Conservation (phyloP, 2,888 invertebrate species). For the Thecophora atra region DNA sequence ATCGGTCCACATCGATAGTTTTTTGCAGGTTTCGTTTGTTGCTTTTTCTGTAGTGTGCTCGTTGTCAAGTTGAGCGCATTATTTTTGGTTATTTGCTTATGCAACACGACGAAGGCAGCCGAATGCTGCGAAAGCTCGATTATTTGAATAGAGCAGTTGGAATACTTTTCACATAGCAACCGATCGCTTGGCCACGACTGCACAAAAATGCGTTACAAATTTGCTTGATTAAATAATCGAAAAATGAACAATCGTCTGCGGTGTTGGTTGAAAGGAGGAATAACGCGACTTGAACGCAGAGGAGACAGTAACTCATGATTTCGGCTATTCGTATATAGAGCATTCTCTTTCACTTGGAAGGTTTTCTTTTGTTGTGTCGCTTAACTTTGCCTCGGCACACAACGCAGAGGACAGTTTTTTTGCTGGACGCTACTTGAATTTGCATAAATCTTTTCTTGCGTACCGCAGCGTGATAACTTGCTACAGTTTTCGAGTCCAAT, state of each 20-base stretch:
- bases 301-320: background rate
- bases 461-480: background rate
- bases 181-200: background rate
- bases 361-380: conserved; percentile 18
- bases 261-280: conserved; percentile 8
- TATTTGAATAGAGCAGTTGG: background rate
- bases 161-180: background rate
- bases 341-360: conserved; percentile 15
- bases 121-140: background rate
- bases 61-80: background rate
- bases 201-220: conserved; percentile 26
- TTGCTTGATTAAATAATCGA: conserved; percentile 26
- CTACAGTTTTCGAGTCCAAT: background rate
- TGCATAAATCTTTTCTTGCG: background rate
- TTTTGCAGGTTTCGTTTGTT: background rate
- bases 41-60: background rate
- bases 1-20: background rate
- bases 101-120: background rate
- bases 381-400: background rate
- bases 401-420: conserved; percentile 2
- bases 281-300: background rate
- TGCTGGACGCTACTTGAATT: background rate
- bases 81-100: background rate
- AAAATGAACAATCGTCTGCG: conserved; percentile 13
- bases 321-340: background rate